Percentiles rank a stretch among this genome's conserved stretches.
Evolutionary conservation across 2,113 vertebrate species (phyloP).

Genomic region (Eolophus roseicapilla): DNA sequence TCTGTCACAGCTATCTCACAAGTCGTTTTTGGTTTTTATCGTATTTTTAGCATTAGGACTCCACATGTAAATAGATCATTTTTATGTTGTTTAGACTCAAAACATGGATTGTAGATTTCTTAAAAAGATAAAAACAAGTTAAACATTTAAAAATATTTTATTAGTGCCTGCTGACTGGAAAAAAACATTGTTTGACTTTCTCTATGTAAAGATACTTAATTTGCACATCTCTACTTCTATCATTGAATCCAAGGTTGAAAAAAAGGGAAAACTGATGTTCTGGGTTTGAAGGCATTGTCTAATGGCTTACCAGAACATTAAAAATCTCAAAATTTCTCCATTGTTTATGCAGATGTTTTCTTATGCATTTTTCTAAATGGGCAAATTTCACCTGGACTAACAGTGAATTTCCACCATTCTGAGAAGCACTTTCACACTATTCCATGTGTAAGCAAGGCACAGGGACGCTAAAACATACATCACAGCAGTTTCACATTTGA

Average conservation of each 20-base stretch:
- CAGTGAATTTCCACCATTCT: not conserved
- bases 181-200: not conserved
- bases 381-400: not conserved
- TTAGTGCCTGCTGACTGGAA: not conserved
- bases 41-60: not conserved
- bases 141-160: not conserved
- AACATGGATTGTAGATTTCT: not conserved
- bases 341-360: not conserved
- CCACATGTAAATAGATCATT: not conserved
- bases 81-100: constrained; percentile 2
- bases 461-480: not conserved
- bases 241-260: not conserved
- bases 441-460: not conserved
- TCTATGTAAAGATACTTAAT: not conserved
- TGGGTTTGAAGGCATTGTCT: not conserved
- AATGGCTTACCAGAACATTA: not conserved
- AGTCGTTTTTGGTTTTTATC: not conserved
- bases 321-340: not conserved
- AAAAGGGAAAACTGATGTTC: not conserved
- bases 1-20: not conserved
- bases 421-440: not conserved
- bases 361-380: not conserved
- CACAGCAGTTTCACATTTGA: not conserved
- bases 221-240: not conserved
- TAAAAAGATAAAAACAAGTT: not conserved